Evolutionary conservation across 1,140 invertebrate species (phyloP), one percentile per base, ranked within the genome.

Genomic region (Trypoxylus dichotomus): DNA sequence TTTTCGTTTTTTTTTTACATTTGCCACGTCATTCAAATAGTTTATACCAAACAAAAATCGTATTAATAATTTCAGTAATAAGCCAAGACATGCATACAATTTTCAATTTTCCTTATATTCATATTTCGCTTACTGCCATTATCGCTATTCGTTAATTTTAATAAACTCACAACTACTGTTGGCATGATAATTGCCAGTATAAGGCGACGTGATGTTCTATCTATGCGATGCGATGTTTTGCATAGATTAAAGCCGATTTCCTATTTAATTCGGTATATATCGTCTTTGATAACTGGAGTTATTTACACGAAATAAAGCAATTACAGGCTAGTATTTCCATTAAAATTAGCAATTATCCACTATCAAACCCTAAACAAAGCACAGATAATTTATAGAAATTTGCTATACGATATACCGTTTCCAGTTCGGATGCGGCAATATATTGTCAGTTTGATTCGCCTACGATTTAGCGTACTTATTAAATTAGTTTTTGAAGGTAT

Each of bases 301-400:
- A 29, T 68, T 68, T 68, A 68, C 60, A 68, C 60, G 60, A 29
- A 68, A 68, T 68, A 68, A 68, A 68, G 60, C 60, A 68, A 68
- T 68, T 68, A 68, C 11, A 25, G 60, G 24, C 60, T 21, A 24
- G 21, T 8, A 29, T 68, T 68, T 29, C 60, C 60, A 68, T 68
- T 68, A 68, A 68, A 68, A 68, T 68, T 68, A 21, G 60, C 60
- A 68, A 24, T 68, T 68, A 68, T 68, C 60, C 24, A 24, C 21
- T 29, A 68, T 68, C 27, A 68, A 29, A 68, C 24, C 7, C 24
- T 68, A 24, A 29, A 24, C 60, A 10, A 68, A 19, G 13, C 19
- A 54, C 47, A 19, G 47, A 54, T 54, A 54, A 54, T 54, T 54
- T 19, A 54, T 54, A 54, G 15, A 54, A 54, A 54, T 54, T n/a